Evolutionary conservation across 2,797 vertebrate genomes (phyloP).

Genomic region (Mus caroli): DNA sequence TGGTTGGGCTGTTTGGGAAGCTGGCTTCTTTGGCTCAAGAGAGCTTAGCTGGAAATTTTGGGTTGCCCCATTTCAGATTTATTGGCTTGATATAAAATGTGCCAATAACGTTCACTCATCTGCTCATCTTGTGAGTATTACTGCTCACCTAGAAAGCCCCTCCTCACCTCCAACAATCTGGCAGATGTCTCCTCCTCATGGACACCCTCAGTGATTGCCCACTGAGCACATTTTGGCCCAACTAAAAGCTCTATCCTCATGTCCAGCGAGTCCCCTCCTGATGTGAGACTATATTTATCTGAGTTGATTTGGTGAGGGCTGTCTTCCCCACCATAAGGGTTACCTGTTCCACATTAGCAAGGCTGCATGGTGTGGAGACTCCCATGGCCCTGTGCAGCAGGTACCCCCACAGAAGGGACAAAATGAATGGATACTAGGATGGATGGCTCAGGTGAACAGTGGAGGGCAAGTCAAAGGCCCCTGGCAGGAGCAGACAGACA

Average conservation of each 20-base stretch:
- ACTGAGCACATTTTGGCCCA: no score
- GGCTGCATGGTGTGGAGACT: neutral
- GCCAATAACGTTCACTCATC: neutral
- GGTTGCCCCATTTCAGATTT: neutral
- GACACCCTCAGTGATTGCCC: neutral
- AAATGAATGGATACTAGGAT: neutral
- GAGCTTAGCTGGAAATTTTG: neutral
- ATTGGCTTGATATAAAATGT: accelerated
- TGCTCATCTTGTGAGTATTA: neutral
- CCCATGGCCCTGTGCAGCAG: neutral
- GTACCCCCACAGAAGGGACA: neutral
- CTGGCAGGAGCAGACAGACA: neutral
- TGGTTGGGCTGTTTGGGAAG: accelerated
- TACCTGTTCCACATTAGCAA: accelerated
- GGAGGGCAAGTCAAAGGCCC: neutral
- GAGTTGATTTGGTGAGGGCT: neutral
- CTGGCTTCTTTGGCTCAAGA: neutral
- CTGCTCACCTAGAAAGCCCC: neutral
- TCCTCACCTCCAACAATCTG: neutral
- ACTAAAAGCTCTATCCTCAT: no score
- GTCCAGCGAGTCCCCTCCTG: neutral
- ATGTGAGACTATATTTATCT: neutral
- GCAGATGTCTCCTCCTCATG: neutral
- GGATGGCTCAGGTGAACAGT: neutral
- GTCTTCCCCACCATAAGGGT: neutral